Percentiles rank a stretch among this genome's conserved stretches.
phyloP scores from a whole-genome alignment of 2,888 invertebrate species.

The Lasioglossum vierecki region DNA sequence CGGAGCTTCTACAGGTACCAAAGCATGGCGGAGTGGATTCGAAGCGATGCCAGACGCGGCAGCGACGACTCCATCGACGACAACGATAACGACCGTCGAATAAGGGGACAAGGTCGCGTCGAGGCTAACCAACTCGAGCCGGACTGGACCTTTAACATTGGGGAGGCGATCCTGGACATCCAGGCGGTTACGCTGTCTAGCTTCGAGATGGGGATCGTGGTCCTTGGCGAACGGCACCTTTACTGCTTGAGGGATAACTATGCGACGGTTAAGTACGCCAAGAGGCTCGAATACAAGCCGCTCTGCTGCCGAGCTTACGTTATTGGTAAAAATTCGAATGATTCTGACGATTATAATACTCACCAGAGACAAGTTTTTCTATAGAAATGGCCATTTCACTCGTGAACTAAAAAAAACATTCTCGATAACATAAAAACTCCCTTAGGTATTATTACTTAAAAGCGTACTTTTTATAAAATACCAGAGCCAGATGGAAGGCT shows the following conservation, averaged over 20 bases:
- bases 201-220: conserved; percentile 89
- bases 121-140: conserved; percentile 86
- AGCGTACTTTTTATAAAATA: conserved; percentile 52
- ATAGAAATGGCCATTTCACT: background rate
- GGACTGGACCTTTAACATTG: conserved; percentile 94
- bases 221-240: conserved; percentile 93
- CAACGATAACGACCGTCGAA: background rate
- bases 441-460: too few relatives aligned
- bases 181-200: conserved; percentile 87
- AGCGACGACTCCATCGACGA: background rate
- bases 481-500: conserved; percentile 90
- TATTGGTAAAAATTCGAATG: conserved; percentile 84
- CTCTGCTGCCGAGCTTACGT: conserved; percentile 90
- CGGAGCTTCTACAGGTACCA: conserved; percentile 78
- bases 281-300: conserved; percentile 93
- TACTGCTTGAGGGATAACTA: conserved; percentile 93
- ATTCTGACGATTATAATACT: too few relatives aligned
- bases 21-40: conserved; percentile 81
- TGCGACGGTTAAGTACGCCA: conserved; percentile 90
- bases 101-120: conserved; percentile 77
- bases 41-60: conserved; percentile 57
- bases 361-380: background rate
- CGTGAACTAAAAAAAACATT: background rate
- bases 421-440: too few relatives aligned
- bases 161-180: conserved; percentile 89